A percentile compares a stretch with the other conserved stretches of the same genome.
These are phyloP conservation scores for Habropoda laboriosa DNA, from an alignment of 1,140 invertebrate genomes.

Conservation along the genomic window DNA sequence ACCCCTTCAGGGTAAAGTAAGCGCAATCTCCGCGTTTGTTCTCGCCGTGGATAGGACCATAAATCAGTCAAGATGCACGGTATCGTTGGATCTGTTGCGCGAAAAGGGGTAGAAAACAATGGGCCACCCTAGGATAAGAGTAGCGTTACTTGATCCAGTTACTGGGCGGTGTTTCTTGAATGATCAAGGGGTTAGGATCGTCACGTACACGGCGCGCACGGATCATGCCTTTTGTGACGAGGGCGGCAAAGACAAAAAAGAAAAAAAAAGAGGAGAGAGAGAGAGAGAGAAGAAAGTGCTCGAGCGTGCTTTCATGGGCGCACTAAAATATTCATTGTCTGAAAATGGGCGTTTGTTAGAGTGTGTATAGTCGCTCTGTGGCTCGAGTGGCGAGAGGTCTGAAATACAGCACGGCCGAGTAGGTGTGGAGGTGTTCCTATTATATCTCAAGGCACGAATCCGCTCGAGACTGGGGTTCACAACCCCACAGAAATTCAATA, in stretches of 20 bases:
- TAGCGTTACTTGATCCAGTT: conserved; percentile 65
- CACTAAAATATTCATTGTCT: conserved; percentile 74
- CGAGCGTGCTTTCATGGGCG: conserved; percentile 61
- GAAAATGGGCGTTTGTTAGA: conserved; percentile 71
- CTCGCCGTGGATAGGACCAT: not conserved
- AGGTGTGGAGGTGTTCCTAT: conserved; percentile 64
- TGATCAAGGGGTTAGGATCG: conserved; percentile 60
- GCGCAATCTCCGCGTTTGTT: conserved; percentile 26
- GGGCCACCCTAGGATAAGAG: conserved; percentile 25
- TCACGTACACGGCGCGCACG: conserved; percentile 36
- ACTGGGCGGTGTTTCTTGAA: conserved; percentile 53
- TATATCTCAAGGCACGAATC: conserved; percentile 65
- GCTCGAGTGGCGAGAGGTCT: conserved; percentile 45
- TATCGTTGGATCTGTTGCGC: conserved; percentile 43
- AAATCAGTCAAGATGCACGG: conserved; percentile 35
- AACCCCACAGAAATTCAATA: conserved; percentile 64
- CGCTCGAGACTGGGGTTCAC: conserved; percentile 35
- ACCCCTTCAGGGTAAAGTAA: not conserved
- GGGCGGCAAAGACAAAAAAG: conserved; percentile 50
- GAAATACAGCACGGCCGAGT: conserved; percentile 47
- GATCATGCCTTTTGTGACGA: conserved; percentile 65
- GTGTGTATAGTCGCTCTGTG: conserved; percentile 53
- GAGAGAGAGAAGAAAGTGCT: too few species aligned
- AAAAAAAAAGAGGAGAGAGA: too few species aligned
- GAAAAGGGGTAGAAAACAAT: conserved; percentile 44